Percentiles rank a stretch among this genome's conserved stretches.
Evolutionary conservation across 2,888 invertebrate species (phyloP).

Genomic region (Parelbella ahira): DNA sequence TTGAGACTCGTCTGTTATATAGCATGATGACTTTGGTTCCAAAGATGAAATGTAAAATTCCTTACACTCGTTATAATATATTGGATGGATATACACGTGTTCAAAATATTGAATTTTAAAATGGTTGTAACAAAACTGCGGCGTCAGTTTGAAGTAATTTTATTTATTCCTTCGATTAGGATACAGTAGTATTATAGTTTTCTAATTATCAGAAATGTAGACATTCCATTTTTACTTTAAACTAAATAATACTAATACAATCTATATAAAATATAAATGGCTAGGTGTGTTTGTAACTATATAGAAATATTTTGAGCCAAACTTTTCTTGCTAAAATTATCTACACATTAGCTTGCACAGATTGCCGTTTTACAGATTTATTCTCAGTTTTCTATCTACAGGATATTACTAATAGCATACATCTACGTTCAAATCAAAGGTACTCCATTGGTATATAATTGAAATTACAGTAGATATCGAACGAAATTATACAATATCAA

Average conservation of each 20-base stretch:
- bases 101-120: too few relatives aligned
- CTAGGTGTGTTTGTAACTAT: conserved; percentile 33
- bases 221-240: conserved; percentile 38
- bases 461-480: too few relatives aligned
- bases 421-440: conserved; percentile 18
- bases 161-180: conserved; percentile 42
- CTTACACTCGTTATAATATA: too few relatives aligned
- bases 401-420: conserved; percentile 23
- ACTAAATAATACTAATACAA: conserved; percentile 49
- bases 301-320: conserved; percentile 20
- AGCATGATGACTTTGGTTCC: too few relatives aligned
- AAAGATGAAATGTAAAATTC: too few relatives aligned
- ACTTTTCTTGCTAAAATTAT: conserved; percentile 8
- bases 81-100: too few relatives aligned
- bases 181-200: conserved; percentile 50
- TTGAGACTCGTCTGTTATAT: too few relatives aligned
- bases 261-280: conserved; percentile 56
- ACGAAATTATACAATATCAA: too few relatives aligned
- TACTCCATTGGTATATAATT: too few relatives aligned
- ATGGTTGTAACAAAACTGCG: conserved; percentile 5
- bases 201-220: conserved; percentile 45
- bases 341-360: conserved; percentile 12
- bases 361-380: conserved; percentile 7
- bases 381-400: conserved; percentile 14
- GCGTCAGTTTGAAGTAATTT: conserved; percentile 42